phyloP scores from a whole-genome alignment of 2,888 invertebrate genomes.

The Nomada lathburiana region DNA sequence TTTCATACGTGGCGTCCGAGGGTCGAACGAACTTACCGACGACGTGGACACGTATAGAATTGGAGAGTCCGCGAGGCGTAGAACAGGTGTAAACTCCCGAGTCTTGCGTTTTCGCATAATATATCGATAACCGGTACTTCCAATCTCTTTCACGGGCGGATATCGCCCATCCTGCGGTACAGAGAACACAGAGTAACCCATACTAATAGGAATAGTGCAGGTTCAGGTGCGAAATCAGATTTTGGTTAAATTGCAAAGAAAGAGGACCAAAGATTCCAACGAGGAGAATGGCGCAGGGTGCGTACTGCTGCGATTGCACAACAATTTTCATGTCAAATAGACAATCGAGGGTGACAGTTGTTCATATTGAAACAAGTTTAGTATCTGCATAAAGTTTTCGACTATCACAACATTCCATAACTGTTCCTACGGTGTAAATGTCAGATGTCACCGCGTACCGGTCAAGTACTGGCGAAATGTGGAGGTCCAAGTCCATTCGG shows the following conservation, averaged over 20 bases:
- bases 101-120: constrained; percentile 93
- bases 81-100: constrained; percentile 94
- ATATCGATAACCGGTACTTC: constrained; percentile 92
- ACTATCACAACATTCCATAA: not conserved
- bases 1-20: not conserved
- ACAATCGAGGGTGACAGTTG: too few species aligned
- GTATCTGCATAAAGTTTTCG: not conserved
- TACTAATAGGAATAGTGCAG: not conserved
- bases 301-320: too few species aligned
- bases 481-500: constrained; percentile 96
- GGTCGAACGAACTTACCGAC: constrained; percentile 87
- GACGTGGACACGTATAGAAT: constrained; percentile 90
- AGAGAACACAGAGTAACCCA: constrained; percentile 11
- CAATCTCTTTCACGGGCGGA: constrained; percentile 91
- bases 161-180: constrained; percentile 89
- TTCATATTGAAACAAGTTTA: too few species aligned
- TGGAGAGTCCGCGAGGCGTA: constrained; percentile 91
- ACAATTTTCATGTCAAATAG: too few species aligned
- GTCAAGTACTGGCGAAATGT: constrained; percentile 91
- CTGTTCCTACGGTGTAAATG: not conserved
- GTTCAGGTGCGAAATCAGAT: too few species aligned
- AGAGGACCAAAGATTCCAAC: too few species aligned
- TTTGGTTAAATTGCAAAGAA: too few species aligned
- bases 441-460: constrained; percentile 85
- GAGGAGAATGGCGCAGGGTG: too few species aligned